These are phyloP conservation scores for Danio rerio DNA, from an alignment of 2,113 vertebrate genomes.

Conservation along the genomic window GRCz12tu NC_133189.1:316501-317000, in stretches of 20 bases:
- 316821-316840: slow-evolving; percentile 54
- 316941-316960: background rate
- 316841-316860: slow-evolving; percentile 75
- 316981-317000: background rate
- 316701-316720: background rate
- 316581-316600: slow-evolving; percentile 83
- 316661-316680: slow-evolving; percentile 1
- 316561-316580: slow-evolving; percentile 94
- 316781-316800: slow-evolving; percentile 84
- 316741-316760: slow-evolving; percentile 68
- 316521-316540: slow-evolving; percentile 73
- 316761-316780: slow-evolving; percentile 73
- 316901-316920: slow-evolving; percentile 68
- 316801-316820: slow-evolving; percentile 65
- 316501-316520: slow-evolving; percentile 80
- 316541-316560: slow-evolving; percentile 92
- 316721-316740: slow-evolving; percentile 49
- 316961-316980: background rate
- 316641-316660: too few relatives aligned
- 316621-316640: background rate
- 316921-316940: slow-evolving; percentile 59
- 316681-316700: slow-evolving; percentile 32
- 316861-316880: slow-evolving; percentile 63
- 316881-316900: slow-evolving; percentile 51
- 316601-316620: slow-evolving; percentile 78